Base-by-base conservation (phyloP, 2,113 vertebrate species). In the Cryptomyrus ogoouensis region DNA sequence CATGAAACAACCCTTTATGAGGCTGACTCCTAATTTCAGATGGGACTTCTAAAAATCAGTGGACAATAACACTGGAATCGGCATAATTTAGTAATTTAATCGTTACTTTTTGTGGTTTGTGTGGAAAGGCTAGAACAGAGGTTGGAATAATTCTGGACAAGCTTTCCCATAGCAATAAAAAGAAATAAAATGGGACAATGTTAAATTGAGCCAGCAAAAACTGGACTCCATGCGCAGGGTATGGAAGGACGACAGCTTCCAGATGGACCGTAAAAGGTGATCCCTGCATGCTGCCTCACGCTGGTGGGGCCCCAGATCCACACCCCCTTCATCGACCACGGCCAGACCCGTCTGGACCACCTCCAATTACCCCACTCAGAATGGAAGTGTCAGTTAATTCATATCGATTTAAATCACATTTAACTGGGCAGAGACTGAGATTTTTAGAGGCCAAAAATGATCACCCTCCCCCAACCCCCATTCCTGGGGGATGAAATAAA, bases 351-450 rank as follows among this genome's bases (percentile, higher is more conserved):
- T 39, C 83, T 92, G 74, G 80, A 85, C 89, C 39, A 74, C 90
- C 74, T 93, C 89, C 91, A 85, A 90, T 87, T 90, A 90, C 1
- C 46, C 87, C n/a, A 58, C 89, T 83, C 90, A 89, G 90, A 93
- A 87, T 88, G 42, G 70, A 89, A 91, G 89, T 39, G 58, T 88
- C 89, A 93, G 91, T 87, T 88, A 91, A 92, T 91, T 94, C 88
- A 88, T 88, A 93, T 92, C 52, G 93, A 94, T 92, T 90, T 3
- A 5, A 87, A 86, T 91, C 84, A 53, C 89, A 91, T 93, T 92
- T 90, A 93, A 91, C 92, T 90, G 91, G 84, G 92, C 89, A 91
- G 46, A 91, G 90, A 90, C 83, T 52, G 83, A 74, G 90, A 85
- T 90, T 87, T 70, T 91, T 46, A 90, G 89, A 15, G 35, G 70